Evolutionary conservation across 2,113 vertebrate species (phyloP).

Genomic region (Azemiops feae): DNA sequence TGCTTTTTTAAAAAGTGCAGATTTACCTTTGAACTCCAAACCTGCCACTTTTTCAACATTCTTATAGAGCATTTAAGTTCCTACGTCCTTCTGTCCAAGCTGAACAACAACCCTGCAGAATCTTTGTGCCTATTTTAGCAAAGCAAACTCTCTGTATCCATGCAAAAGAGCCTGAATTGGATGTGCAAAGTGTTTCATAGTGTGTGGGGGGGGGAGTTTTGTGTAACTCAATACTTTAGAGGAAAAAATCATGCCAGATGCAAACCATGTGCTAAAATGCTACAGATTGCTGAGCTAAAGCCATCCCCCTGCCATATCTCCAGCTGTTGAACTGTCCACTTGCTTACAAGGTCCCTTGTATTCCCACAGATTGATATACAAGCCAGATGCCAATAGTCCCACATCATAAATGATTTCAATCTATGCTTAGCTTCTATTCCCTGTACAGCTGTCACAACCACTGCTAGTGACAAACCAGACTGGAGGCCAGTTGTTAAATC

Average conservation of each 20-base stretch:
- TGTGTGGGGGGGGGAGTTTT: constrained; percentile 10
- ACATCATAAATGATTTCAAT: constrained; percentile 43
- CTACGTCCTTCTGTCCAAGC: background rate
- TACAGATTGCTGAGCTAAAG: constrained; percentile 25
- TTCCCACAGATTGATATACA: constrained; percentile 56
- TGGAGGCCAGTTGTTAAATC: constrained; percentile 40
- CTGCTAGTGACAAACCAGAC: background rate
- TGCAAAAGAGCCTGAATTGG: background rate
- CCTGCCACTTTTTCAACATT: background rate
- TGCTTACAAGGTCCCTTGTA: constrained; percentile 39
- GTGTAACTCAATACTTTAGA: constrained; percentile 11
- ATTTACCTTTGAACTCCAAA: background rate
- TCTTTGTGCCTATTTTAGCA: background rate
- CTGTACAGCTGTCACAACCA: constrained; percentile 61
- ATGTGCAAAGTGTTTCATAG: background rate
- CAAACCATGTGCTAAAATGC: constrained; percentile 34
- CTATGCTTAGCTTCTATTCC: constrained; percentile 35
- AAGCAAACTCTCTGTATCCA: background rate
- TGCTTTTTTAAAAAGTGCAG: background rate
- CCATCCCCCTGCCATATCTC: constrained; percentile 21
- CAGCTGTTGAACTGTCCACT: constrained; percentile 62
- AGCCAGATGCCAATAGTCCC: constrained; percentile 57
- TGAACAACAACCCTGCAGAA: constrained; percentile 1
- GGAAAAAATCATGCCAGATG: constrained; percentile 22
- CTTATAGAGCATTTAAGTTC: background rate